Conservation (phyloP, 2,113 vertebrate genomes). For the Chaetops frenatus region DNA sequence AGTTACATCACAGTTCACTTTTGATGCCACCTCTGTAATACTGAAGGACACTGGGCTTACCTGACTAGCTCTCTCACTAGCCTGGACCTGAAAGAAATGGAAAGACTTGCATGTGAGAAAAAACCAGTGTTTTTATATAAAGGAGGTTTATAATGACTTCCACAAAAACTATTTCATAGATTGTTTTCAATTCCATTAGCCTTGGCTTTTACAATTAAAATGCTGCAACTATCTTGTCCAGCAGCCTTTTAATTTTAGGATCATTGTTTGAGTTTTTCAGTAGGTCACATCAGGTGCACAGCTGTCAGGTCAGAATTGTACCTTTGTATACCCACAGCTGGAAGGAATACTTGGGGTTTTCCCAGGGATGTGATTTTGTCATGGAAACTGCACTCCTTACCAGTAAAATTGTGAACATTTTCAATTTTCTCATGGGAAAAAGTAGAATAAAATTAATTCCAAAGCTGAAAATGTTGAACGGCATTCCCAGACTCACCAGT, state of each 20-base stretch:
- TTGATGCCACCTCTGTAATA: background rate
- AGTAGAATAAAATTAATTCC: conserved; percentile 44
- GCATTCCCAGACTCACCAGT: background rate
- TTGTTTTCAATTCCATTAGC: background rate
- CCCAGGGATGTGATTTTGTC: conserved; percentile 20
- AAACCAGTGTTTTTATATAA: background rate
- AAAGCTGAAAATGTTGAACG: conserved; percentile 28
- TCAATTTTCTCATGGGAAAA: background rate
- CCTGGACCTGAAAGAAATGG: background rate
- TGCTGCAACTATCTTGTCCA: background rate
- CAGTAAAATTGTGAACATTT: background rate
- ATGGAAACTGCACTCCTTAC: background rate
- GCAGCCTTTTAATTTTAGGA: background rate
- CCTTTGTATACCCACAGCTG: background rate
- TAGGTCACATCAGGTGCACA: background rate
- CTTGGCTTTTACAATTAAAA: background rate
- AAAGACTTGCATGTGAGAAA: background rate
- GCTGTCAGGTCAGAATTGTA: background rate
- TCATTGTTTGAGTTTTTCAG: background rate
- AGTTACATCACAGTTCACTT: background rate
- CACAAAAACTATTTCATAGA: background rate
- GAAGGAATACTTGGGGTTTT: background rate
- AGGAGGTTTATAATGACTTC: background rate
- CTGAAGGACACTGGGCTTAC: background rate
- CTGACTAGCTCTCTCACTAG: background rate